These are phyloP conservation scores for Apodemia hepburni DNA, from an alignment of 2,888 invertebrate species.

Conservation along the genomic window DNA sequence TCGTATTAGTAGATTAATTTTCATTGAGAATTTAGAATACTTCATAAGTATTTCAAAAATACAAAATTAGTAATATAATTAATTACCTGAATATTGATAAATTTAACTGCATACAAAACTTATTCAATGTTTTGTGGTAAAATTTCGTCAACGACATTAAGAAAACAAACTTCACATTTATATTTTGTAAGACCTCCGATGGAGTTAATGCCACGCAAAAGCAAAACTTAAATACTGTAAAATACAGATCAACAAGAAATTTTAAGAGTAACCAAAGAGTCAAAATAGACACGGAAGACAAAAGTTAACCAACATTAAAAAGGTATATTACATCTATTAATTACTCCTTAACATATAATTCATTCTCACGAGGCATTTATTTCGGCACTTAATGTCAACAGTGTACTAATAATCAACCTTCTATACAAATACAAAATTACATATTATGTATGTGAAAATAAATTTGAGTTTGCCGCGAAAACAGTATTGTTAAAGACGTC, in stretches of 20 bases:
- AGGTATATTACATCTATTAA: slow-evolving; percentile 2
- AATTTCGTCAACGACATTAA: background rate
- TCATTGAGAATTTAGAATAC: background rate
- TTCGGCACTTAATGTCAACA: slow-evolving; percentile 12
- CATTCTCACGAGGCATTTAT: slow-evolving; percentile 13
- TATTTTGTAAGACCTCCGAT: background rate
- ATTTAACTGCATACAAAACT: too few relatives aligned
- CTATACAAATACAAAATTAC: slow-evolving; percentile 2
- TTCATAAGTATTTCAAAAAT: background rate
- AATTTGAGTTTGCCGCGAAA: slow-evolving; percentile 2
- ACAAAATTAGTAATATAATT: too few relatives aligned
- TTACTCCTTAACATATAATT: slow-evolving; percentile 9
- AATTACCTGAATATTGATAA: too few relatives aligned
- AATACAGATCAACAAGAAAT: background rate
- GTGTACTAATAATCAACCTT: background rate
- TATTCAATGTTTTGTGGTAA: background rate
- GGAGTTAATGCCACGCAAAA: background rate
- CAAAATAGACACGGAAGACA: slow-evolving; percentile 5
- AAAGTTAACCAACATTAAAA: slow-evolving; percentile 9
- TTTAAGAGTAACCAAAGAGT: background rate
- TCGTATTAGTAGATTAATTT: background rate
- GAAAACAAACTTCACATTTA: too few relatives aligned
- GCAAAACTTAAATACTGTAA: background rate
- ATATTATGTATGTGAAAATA: slow-evolving; percentile 11
- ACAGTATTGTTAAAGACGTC: too few relatives aligned